phyloP scores from a whole-genome alignment of 1,140 invertebrate genomes.

The Zaprionus ghesquierei region DNA sequence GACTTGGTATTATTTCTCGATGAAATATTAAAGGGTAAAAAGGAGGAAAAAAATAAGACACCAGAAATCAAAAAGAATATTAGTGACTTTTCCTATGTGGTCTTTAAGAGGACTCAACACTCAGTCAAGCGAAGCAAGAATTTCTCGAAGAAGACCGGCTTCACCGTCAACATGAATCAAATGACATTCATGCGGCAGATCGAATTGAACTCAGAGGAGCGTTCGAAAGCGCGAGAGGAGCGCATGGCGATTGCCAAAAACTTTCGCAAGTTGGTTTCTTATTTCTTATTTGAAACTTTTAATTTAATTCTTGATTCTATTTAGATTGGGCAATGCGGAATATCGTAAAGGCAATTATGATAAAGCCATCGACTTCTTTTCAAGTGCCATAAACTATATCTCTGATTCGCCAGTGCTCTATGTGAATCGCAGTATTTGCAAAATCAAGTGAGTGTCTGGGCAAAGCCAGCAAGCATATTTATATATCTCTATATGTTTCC shows the following conservation, averaged over 20 bases:
- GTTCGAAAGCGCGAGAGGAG: slow-evolving; percentile 12
- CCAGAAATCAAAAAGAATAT: background rate
- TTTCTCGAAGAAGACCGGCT: background rate
- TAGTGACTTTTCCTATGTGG: background rate
- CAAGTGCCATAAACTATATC: slow-evolving; percentile 40
- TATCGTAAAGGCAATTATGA: slow-evolving; percentile 43
- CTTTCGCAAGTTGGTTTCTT: slow-evolving; percentile 52
- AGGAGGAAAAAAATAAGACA: background rate
- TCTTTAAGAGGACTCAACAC: background rate
- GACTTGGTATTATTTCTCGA: slow-evolving; percentile 30
- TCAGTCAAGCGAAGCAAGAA: background rate
- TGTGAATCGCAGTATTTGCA: slow-evolving; percentile 48
- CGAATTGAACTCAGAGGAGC: slow-evolving; percentile 10
- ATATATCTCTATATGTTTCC: background rate
- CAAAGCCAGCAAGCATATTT: too few species aligned
- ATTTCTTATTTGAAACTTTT: background rate
- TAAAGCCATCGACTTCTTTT: slow-evolving; percentile 36
- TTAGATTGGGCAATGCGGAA: slow-evolving; percentile 52
- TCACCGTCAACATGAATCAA: slow-evolving; percentile 17
- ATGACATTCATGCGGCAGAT: slow-evolving; percentile 52
- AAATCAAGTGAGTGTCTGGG: slow-evolving; percentile 55
- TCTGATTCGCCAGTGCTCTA: slow-evolving; percentile 51
- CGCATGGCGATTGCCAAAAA: slow-evolving; percentile 36
- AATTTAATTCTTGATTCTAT: background rate
- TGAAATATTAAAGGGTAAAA: slow-evolving; percentile 5